These are phyloP conservation scores for Oedothorax gibbosus DNA, from an alignment of 1,140 invertebrate genomes.

Conservation along the genomic window DNA sequence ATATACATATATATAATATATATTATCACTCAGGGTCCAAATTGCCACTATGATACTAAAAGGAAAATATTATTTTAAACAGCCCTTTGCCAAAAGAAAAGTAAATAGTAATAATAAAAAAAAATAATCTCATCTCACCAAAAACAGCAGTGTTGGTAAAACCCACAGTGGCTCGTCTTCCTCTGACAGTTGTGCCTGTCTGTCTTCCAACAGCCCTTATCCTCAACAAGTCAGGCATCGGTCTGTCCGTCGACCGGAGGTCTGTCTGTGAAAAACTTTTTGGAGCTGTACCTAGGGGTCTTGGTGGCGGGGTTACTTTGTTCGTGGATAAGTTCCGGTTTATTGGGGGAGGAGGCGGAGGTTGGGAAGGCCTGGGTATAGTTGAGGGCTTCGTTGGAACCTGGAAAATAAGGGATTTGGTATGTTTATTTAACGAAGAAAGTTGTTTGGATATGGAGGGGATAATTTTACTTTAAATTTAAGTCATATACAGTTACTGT, in stretches of 20 bases:
- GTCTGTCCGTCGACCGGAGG: conserved; percentile 12
- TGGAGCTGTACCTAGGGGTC: conserved; percentile 34
- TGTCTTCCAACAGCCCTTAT: not conserved
- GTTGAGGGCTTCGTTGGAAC: not conserved
- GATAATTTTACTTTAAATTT: not conserved
- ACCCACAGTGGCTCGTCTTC: no score
- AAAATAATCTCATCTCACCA: no score
- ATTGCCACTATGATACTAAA: no score
- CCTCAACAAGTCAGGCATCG: conserved; percentile 10
- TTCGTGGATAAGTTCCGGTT: not conserved
- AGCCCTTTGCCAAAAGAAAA: no score
- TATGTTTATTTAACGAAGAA: not conserved
- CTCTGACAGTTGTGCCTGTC: no score
- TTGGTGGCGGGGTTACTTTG: conserved; percentile 24
- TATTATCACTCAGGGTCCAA: no score
- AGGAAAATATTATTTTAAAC: no score
- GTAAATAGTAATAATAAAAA: no score
- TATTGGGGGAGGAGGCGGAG: conserved; percentile 46
- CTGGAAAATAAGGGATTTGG: conserved; percentile 1
- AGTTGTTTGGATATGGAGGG: no score
- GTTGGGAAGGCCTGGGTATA: conserved; percentile 39
- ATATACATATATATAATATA: no score
- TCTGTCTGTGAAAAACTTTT: conserved; percentile 48
- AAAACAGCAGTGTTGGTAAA: no score
- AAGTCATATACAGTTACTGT: not conserved